Percentiles rank a stretch among this genome's conserved stretches.
phyloP scores from a whole-genome alignment of 2,113 vertebrate species.

The Deroptyus accipitrinus region DNA sequence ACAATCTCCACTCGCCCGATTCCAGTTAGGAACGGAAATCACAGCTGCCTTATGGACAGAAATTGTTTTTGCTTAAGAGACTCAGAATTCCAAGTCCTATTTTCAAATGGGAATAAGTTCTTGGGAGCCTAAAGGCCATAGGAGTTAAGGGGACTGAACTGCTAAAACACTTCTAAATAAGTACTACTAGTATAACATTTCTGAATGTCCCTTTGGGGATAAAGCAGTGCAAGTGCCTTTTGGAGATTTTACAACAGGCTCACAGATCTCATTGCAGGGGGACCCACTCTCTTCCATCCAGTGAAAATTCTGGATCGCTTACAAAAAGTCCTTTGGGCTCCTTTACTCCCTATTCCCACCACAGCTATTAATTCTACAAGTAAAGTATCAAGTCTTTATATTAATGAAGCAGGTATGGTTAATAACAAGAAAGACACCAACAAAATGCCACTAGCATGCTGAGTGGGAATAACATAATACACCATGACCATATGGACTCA shows the following conservation, averaged over 20 bases:
- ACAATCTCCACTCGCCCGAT: neutral
- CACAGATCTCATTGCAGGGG: neutral
- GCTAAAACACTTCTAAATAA: neutral
- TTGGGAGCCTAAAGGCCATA: neutral
- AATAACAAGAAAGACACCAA: conserved; percentile 10
- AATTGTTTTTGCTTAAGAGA: neutral
- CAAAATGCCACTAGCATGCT: neutral
- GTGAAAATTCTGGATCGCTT: neutral
- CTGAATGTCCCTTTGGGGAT: neutral
- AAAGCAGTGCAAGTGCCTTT: neutral
- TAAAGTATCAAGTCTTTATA: neutral
- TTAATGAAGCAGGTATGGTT: neutral
- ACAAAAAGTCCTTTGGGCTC: neutral
- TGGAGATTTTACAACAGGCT: neutral
- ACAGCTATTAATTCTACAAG: neutral
- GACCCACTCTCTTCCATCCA: neutral
- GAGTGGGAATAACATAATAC: neutral
- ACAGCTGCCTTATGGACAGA: neutral
- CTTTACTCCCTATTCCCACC: neutral
- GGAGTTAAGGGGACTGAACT: neutral
- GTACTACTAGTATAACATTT: neutral
- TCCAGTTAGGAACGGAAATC: neutral
- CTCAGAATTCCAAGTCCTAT: neutral
- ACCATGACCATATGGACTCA: neutral
- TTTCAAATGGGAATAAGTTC: neutral